phyloP scores from a whole-genome alignment of 2,797 vertebrate genomes.

The Falco biarmicus region DNA sequence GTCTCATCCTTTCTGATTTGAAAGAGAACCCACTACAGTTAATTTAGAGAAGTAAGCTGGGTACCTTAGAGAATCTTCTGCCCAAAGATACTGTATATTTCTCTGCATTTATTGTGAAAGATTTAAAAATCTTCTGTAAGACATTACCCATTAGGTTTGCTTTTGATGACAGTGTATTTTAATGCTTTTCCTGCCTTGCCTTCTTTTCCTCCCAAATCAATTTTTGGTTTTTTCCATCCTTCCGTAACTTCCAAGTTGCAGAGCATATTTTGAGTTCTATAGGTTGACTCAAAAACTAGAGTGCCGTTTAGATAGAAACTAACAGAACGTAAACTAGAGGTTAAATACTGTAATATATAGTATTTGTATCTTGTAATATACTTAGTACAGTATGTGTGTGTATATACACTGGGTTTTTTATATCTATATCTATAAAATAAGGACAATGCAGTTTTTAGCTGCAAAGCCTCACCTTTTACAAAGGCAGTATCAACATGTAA shows the following conservation, averaged over 20 bases:
- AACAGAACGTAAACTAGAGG: not conserved
- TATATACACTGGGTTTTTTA: too few relatives aligned
- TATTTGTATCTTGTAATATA: not conserved
- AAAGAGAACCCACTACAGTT: not conserved
- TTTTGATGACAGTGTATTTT: not conserved
- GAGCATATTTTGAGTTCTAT: not conserved
- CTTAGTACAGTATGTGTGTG: not conserved
- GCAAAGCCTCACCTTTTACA: not conserved
- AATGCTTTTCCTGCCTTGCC: not conserved
- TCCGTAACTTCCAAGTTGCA: not conserved
- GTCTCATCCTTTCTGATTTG: not conserved
- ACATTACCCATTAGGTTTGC: not conserved
- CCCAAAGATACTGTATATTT: not conserved
- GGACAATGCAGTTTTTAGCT: not conserved
- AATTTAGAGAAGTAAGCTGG: not conserved
- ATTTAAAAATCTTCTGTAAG: not conserved
- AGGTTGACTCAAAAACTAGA: not conserved
- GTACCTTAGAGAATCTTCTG: not conserved
- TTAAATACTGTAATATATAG: not conserved
- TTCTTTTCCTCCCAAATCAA: not conserved
- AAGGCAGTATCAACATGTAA: not conserved
- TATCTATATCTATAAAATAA: not conserved
- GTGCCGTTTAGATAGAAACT: not conserved
- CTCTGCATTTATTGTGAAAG: not conserved
- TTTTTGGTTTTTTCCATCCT: not conserved